A percentile compares a stretch with the other conserved stretches of the same genome.
These are phyloP conservation scores for Strongylocentrotus purpuratus DNA, from an alignment of 35 echinoderm and acorn worm species.

Conservation along the genomic window DNA sequence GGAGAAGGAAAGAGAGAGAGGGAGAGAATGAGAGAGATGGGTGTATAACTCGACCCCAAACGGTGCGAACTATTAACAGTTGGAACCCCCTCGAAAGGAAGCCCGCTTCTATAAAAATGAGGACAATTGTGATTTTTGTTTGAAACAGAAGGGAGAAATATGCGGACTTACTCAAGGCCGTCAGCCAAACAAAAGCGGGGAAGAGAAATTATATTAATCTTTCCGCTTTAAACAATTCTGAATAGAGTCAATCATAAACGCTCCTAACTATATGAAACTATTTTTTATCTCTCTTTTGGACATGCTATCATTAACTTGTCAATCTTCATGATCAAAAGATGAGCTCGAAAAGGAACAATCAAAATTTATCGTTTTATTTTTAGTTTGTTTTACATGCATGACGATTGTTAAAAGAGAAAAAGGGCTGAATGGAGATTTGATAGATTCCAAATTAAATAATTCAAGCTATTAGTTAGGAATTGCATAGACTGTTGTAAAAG, in stretches of 20 bases:
- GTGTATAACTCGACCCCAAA: too few relatives aligned
- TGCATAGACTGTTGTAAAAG: neutral
- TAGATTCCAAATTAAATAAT: neutral
- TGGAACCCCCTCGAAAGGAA: neutral
- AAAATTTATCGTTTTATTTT: neutral
- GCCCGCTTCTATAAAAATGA: neutral
- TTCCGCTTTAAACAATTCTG: neutral
- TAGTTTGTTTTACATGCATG: neutral
- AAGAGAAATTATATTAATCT: neutral
- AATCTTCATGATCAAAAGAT: neutral
- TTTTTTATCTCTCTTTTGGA: neutral
- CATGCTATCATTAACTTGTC: conserved; percentile 17
- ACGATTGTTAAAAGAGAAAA: neutral
- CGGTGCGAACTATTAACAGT: neutral
- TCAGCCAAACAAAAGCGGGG: neutral
- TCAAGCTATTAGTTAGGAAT: neutral
- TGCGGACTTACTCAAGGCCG: neutral
- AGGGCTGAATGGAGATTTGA: neutral
- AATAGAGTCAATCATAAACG: neutral
- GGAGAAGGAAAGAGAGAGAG: neutral
- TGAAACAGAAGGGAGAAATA: conserved; percentile 2
- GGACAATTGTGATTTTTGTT: neutral
- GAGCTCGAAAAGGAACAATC: neutral
- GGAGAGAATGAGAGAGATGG: neutral
- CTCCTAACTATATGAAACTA: neutral